A percentile compares a stretch with the other conserved stretches of the same genome.
phyloP scores from a whole-genome alignment of 2,113 vertebrate genomes.

The Siniperca chuatsi region DNA sequence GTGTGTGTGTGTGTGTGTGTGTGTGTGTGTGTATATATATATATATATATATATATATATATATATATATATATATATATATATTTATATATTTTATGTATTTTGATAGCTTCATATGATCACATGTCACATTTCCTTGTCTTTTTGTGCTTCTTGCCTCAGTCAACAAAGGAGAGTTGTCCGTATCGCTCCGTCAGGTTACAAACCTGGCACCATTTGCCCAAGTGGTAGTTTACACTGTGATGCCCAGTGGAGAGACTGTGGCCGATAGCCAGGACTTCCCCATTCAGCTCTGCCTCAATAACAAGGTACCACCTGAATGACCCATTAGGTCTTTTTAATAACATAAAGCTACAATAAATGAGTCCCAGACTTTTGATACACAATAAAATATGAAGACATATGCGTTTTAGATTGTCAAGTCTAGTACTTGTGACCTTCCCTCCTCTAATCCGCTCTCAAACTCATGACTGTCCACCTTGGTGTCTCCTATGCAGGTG shows the following conservation, averaged over 20 bases:
- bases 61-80: too few species aligned
- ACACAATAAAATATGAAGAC: background rate
- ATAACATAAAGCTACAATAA: background rate
- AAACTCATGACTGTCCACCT: background rate
- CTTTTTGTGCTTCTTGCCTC: background rate
- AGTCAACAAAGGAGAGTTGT: constrained; percentile 82
- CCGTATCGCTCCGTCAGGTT: constrained; percentile 71
- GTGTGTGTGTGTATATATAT: too few species aligned
- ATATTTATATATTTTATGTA: background rate
- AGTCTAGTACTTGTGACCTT: background rate
- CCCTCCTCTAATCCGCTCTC: background rate
- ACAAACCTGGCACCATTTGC: constrained; percentile 84
- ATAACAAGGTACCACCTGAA: constrained; percentile 84
- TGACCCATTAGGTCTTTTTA: background rate
- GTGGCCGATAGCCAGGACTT: constrained; percentile 88
- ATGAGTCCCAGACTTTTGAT: background rate
- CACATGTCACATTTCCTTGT: background rate
- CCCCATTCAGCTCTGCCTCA: constrained; percentile 85
- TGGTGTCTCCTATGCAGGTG: constrained; percentile 80
- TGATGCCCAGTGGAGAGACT: constrained; percentile 84
- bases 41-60: too few species aligned
- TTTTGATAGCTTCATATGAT: background rate
- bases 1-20: too few species aligned
- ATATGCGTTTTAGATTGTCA: background rate
- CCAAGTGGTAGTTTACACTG: constrained; percentile 87